Conservation (phyloP, 2,797 vertebrate genomes). For the Monodelphis domestica region DNA sequence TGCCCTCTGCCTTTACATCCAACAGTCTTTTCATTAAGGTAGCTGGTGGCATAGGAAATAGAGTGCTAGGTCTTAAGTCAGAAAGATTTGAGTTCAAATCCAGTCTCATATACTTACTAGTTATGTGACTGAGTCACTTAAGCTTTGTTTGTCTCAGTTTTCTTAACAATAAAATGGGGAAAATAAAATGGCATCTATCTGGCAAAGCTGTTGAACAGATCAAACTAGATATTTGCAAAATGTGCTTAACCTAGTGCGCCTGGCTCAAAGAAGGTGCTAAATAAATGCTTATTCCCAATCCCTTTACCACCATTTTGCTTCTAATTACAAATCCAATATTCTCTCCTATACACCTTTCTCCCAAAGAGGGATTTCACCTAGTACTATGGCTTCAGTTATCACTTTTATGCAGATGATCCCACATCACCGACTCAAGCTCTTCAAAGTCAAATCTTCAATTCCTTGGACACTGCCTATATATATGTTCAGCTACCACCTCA, state of each 20-base stretch:
- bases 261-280: not conserved
- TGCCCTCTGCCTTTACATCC: not conserved
- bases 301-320: not conserved
- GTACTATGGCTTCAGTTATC: not conserved
- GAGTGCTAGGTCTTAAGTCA: not conserved
- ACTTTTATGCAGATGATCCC: not conserved
- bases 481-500: not conserved
- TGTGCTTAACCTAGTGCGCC: not conserved
- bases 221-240: not conserved
- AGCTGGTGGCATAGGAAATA: not conserved
- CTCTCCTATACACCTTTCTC: not conserved
- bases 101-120: not conserved
- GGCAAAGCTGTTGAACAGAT: not conserved
- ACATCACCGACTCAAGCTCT: not conserved
- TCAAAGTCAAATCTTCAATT: not conserved
- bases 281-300: not conserved
- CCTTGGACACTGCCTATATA: not conserved
- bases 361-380: not conserved
- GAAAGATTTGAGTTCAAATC: not conserved
- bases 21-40: not conserved
- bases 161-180: not conserved
- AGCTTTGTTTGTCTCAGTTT: not conserved
- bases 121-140: not conserved
- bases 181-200: not conserved
- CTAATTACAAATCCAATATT: not conserved